A percentile compares a stretch with the other conserved stretches of the same genome.
These are phyloP conservation scores for Corythornis vintsioides DNA, from an alignment of 2,113 vertebrate genomes.

Conservation along the genomic window DNA sequence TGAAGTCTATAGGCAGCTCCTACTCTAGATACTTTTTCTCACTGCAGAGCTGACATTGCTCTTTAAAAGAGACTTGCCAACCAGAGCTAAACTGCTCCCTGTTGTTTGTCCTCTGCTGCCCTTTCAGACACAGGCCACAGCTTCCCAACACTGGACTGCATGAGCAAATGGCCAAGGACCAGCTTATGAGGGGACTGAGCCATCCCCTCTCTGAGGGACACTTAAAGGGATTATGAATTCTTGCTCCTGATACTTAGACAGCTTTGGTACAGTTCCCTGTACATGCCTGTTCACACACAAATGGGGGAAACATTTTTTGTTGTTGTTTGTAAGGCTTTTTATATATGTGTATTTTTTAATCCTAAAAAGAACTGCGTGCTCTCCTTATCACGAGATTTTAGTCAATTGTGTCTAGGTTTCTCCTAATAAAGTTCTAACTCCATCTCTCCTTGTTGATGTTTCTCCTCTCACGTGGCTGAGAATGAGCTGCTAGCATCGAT, in stretches of 20 bases:
- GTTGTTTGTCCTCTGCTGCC: background rate
- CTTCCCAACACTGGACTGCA: background rate
- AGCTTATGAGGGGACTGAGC: constrained; percentile 6
- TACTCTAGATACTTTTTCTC: background rate
- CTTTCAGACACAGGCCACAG: background rate
- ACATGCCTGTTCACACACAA: background rate
- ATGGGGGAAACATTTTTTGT: background rate
- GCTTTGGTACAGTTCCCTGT: constrained; percentile 33
- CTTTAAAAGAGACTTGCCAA: background rate
- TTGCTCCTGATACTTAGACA: background rate
- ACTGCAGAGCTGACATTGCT: background rate
- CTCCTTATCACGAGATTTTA: constrained; percentile 34
- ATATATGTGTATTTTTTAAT: constrained; percentile 51
- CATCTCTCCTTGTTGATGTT: constrained; percentile 6
- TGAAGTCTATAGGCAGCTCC: background rate
- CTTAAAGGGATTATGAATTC: background rate
- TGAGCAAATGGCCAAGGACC: background rate
- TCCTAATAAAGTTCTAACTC: constrained; percentile 67
- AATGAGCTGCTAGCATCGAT: background rate
- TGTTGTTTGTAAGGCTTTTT: constrained; percentile 38
- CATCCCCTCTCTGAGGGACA: background rate
- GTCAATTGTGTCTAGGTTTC: background rate
- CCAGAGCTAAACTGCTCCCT: background rate
- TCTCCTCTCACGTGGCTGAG: background rate
- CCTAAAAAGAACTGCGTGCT: constrained; percentile 24